Evolutionary conservation across 2,797 vertebrate genomes (phyloP).

Genomic region (Onychomys leucogaster): DNA sequence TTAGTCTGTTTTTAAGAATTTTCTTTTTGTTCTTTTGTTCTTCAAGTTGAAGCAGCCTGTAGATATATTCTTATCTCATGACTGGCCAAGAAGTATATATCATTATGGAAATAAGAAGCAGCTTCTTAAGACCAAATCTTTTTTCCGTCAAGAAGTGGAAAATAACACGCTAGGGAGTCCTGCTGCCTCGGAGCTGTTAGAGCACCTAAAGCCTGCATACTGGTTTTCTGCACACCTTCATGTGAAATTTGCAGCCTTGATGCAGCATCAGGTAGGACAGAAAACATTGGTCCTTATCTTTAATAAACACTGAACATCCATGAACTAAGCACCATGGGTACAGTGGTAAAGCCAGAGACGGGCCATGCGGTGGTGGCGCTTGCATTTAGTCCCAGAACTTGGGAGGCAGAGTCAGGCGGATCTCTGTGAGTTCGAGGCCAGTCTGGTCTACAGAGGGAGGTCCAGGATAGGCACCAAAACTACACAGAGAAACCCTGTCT

Average conservation of each 20-base stretch:
- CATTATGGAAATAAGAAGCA: conserved; percentile 94
- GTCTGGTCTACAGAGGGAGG: too few relatives aligned
- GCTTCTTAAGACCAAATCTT: conserved; percentile 94
- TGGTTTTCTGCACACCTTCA: conserved; percentile 99
- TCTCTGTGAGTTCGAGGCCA: too few relatives aligned
- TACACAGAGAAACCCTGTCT: too few relatives aligned
- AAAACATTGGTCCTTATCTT: not conserved
- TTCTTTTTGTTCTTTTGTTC: conserved; percentile 8
- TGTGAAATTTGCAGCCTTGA: conserved; percentile 97
- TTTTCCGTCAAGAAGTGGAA: conserved; percentile 96
- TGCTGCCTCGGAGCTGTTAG: conserved; percentile 94
- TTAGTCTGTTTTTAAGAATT: conserved; percentile 49
- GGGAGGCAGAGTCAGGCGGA: too few relatives aligned
- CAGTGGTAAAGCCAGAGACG: conserved; percentile 17
- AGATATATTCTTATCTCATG: conserved; percentile 97
- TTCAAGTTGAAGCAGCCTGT: conserved; percentile 93
- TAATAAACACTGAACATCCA: not conserved
- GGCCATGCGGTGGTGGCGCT: too few relatives aligned
- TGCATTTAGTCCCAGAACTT: too few relatives aligned
- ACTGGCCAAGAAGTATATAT: conserved; percentile 98
- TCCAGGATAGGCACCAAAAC: too few relatives aligned
- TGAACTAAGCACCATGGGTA: not conserved
- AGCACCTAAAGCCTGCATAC: conserved; percentile 94
- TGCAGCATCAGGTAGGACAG: conserved; percentile 93
- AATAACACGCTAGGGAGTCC: conserved; percentile 95